A percentile compares a stretch with the other conserved stretches of the same genome.
These are phyloP conservation scores for Idaea straminata DNA, from an alignment of 2,888 invertebrate genomes.

Conservation along the genomic window DNA sequence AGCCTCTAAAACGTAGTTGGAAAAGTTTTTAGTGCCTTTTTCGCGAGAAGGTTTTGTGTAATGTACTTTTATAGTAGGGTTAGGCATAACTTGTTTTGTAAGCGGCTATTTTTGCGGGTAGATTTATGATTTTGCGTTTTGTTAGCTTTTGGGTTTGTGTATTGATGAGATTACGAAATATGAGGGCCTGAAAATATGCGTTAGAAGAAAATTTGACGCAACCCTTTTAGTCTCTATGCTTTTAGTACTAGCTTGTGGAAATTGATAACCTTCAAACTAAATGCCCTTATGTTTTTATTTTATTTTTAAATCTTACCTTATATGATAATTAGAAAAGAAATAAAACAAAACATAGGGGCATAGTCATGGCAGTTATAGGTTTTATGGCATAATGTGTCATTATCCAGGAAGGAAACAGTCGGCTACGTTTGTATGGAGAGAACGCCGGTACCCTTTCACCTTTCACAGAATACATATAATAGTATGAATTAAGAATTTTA, in stretches of 20 bases:
- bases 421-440: too few species aligned
- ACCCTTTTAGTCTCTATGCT: not conserved
- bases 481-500: too few species aligned
- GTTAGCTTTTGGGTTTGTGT: not conserved
- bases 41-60: not conserved
- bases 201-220: not conserved
- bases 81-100: slow-evolving; percentile 1
- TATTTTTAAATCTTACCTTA: too few species aligned
- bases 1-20: not conserved
- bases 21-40: slow-evolving; percentile 1
- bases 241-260: not conserved
- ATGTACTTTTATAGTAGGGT: not conserved
- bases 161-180: not conserved
- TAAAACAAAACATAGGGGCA: too few species aligned
- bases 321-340: too few species aligned
- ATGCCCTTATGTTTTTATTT: too few species aligned
- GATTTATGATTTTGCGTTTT: not conserved
- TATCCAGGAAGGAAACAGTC: too few species aligned
- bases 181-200: not conserved
- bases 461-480: too few species aligned
- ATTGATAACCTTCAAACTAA: too few species aligned
- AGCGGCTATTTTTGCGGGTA: not conserved
- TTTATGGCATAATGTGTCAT: too few species aligned
- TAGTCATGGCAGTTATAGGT: too few species aligned
- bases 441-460: too few species aligned